Conservation (phyloP, 37 sponge, comb jelly and placozoan species). For the Crambe crambe region DNA sequence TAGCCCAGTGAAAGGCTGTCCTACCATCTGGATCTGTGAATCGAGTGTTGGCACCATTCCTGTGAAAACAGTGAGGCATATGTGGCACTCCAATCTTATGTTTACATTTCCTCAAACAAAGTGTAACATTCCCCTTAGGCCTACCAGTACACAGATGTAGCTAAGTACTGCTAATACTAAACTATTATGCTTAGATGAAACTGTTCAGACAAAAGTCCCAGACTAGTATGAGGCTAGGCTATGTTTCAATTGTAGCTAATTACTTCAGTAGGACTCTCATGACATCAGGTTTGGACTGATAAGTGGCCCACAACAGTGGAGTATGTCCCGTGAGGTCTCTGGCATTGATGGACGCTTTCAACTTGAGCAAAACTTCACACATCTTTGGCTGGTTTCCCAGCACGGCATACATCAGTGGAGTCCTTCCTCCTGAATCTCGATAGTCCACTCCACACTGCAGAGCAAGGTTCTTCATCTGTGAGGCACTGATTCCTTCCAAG, state of each 20-base stretch:
- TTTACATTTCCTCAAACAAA: no score
- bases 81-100: no score
- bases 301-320: conserved; percentile 83
- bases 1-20: conserved; percentile 76
- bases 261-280: conserved; percentile 71
- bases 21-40: conserved; percentile 53
- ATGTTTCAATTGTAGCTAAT: no score
- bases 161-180: no score
- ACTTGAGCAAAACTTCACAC: conserved; percentile 65
- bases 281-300: conserved; percentile 52
- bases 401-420: conserved; percentile 90
- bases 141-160: no score
- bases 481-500: conserved; percentile 61
- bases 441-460: conserved; percentile 72
- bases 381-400: conserved; percentile 79
- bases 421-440: conserved; percentile 74
- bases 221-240: no score
- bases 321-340: conserved; percentile 53
- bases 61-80: conserved; percentile 14
- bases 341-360: conserved; percentile 66
- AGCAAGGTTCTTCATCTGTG: conserved; percentile 53
- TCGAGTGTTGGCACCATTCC: conserved; percentile 57
- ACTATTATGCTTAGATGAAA: background rate
- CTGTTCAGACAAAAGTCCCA: background rate
- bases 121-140: no score